These are phyloP conservation scores for Chaenodraco wilsoni DNA, from an alignment of 2,797 vertebrate genomes.

Conservation along the genomic window DNA sequence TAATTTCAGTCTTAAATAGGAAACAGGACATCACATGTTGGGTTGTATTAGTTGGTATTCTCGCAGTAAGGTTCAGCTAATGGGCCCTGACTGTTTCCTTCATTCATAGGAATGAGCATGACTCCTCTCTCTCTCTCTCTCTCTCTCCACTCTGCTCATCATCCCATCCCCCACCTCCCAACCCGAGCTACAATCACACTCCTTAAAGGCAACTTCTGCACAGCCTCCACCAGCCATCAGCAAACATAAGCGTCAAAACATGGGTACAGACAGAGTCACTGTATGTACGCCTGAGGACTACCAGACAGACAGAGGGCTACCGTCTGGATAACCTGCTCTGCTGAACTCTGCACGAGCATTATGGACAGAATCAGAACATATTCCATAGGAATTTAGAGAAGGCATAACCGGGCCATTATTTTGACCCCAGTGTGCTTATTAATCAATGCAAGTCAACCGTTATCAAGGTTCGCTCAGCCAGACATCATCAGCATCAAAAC, in stretches of 20 bases:
- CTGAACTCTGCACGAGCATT: conserved; percentile 24
- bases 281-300: conserved; percentile 36
- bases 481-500: conserved; percentile 58
- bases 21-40: conserved; percentile 37
- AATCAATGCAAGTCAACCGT: background rate
- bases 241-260: conserved; percentile 60
- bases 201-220: conserved; percentile 49
- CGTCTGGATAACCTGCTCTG: conserved; percentile 39
- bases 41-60: conserved; percentile 35
- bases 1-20: conserved; percentile 13
- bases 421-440: background rate
- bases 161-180: conserved; percentile 54
- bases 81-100: conserved; percentile 54
- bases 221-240: conserved; percentile 57
- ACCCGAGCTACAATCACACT: conserved; percentile 41
- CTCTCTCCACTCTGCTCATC: conserved; percentile 33
- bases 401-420: background rate
- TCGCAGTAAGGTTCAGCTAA: conserved; percentile 42
- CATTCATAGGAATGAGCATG: conserved; percentile 59
- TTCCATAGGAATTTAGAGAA: conserved; percentile 8
- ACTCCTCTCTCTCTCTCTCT: conserved; percentile 41
- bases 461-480: conserved; percentile 37
- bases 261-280: conserved; percentile 25
- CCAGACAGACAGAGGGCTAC: conserved; percentile 16
- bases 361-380: background rate